Evolutionary conservation across 2,113 vertebrate species (phyloP).

Genomic region (Cariama cristata): DNA sequence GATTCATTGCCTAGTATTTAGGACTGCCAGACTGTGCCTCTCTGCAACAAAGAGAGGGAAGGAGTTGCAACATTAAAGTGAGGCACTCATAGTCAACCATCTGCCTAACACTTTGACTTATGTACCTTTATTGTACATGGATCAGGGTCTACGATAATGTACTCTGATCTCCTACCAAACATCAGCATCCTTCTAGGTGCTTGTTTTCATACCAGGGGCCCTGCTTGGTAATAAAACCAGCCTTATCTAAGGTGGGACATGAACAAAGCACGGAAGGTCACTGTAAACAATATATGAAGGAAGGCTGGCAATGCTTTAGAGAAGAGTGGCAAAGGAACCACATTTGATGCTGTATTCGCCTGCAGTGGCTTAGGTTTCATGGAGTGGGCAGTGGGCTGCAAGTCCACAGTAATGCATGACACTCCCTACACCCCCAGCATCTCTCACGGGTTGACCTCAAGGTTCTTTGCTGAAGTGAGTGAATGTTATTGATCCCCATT

Average conservation of each 20-base stretch:
- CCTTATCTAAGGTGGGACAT: neutral
- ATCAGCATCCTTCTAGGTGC: neutral
- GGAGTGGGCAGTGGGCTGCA: too few species aligned
- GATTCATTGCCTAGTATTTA: slow-evolving; percentile 60
- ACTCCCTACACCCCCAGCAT: neutral
- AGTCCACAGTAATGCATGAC: neutral
- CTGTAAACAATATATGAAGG: neutral
- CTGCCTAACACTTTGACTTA: slow-evolving; percentile 16
- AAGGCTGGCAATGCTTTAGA: neutral
- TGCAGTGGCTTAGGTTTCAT: neutral
- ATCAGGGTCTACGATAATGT: neutral
- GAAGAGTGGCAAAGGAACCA: neutral
- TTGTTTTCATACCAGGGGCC: neutral
- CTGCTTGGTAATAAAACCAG: neutral
- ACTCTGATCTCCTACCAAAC: neutral
- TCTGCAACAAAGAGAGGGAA: slow-evolving; percentile 20
- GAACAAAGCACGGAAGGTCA: neutral
- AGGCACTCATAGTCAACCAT: neutral
- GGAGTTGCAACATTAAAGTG: slow-evolving; percentile 49
- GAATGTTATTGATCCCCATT: neutral
- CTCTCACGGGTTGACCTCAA: neutral
- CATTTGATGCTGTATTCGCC: neutral
- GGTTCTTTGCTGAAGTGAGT: neutral
- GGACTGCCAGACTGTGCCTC: slow-evolving; percentile 16
- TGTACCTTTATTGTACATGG: neutral